Base-by-base conservation (phyloP, 2,113 vertebrate genomes). In the Sorex fumeus region DNA sequence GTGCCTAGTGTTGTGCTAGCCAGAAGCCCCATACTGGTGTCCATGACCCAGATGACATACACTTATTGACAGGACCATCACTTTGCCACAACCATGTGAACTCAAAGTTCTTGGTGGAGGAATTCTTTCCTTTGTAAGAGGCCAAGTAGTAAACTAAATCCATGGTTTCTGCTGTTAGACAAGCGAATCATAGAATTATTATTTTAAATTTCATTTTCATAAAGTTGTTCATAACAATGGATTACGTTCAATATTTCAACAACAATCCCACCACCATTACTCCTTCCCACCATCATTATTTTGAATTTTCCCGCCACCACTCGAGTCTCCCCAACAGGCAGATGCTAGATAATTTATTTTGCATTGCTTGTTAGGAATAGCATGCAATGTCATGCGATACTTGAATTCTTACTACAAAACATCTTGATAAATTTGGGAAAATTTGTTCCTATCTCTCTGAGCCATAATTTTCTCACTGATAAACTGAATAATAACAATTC, bases 381-480 rank as follows among this genome's bases (percentile, higher is more conserved):
- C 40, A 60, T 60, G 57, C 9, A 10, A 18, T 18, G 3, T 21
- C 21, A 60, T 60, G 57, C 57, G 9, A 60, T 18, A 9, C 57
- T 28, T 28, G 62, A 64, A 53, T 28, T 64, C 62, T 64, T 53
- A 53, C 18, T 53, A 13, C 62, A 64, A 27, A 64, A 23, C 27
- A 27, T 50, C 43, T 76, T 64, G 82, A 1, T 81, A 18, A 89
- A 62, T 70, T 81, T 93, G 64, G 47, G 74, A 84, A 93, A 77
- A 32, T 87, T 70, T 64, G 62, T 75, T 85, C 25, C 60, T 11
- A 32, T 64, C 36, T 36, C 30, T 21, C 16, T 92, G 27, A 87
- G 18, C 67, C 83, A 34, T 0, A 83, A 40, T 69, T 28, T 71
- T 36, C 8, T 90, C 70, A 36, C 12, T 66, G 16, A 53, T 30